Conservation (phyloP, 2,888 invertebrate genomes). For the Cryptocephalus moraei region DNA sequence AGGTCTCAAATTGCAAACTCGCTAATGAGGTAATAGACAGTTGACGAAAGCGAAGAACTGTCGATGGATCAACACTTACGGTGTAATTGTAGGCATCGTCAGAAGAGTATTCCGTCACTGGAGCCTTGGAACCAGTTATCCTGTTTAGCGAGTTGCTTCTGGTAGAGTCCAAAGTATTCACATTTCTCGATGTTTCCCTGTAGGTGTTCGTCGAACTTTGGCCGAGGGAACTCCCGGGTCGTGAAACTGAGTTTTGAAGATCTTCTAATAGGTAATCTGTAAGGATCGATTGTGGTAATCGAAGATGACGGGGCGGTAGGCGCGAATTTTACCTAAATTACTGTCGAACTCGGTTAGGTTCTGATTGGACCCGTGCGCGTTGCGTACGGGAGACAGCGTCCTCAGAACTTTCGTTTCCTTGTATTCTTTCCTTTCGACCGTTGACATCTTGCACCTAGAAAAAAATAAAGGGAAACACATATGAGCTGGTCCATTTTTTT, state of each 20-base stretch:
- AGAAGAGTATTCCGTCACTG: conserved; percentile 34
- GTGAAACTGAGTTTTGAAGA: conserved; percentile 36
- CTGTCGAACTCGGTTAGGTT: conserved; percentile 34
- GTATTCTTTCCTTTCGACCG: conserved; percentile 35
- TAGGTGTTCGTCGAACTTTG: conserved; percentile 23
- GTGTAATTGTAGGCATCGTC: conserved; percentile 34
- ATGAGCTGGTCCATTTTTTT: background rate
- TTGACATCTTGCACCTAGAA: conserved; percentile 28
- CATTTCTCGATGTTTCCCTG: conserved; percentile 21
- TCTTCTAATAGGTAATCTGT: conserved; percentile 37
- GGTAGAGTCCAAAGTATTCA: conserved; percentile 19
- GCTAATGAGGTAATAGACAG: background rate
- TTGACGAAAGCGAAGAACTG: background rate
- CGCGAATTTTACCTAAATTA: conserved; percentile 29
- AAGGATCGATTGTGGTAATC: conserved; percentile 2
- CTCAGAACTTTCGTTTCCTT: conserved; percentile 33
- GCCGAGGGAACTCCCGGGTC: conserved; percentile 33
- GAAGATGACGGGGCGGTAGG: no score
- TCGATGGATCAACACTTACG: conserved; percentile 22
- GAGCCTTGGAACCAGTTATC: conserved; percentile 29
- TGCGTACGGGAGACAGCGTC: conserved; percentile 31
- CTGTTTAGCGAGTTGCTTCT: conserved; percentile 31
- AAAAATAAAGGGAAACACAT: background rate
- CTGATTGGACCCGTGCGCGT: conserved; percentile 28
- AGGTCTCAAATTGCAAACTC: background rate